These are phyloP conservation scores for Limnodromus scolopaceus DNA, from an alignment of 2,797 vertebrate genomes.

Conservation along the genomic window DNA sequence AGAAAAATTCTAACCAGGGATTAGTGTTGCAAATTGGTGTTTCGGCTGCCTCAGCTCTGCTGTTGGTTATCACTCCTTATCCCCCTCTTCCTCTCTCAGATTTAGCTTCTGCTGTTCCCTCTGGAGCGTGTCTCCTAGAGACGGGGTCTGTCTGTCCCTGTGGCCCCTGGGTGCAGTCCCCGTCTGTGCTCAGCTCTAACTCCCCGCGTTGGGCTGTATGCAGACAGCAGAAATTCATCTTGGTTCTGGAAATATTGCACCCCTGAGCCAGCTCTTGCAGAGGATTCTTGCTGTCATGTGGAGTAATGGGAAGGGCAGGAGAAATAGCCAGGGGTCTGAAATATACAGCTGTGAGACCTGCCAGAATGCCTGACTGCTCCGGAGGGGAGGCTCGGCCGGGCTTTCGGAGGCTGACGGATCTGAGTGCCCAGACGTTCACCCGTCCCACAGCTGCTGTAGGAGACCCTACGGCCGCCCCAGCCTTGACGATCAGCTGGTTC, in stretches of 20 bases:
- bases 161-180: neutral
- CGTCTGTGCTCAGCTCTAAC: neutral
- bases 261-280: neutral
- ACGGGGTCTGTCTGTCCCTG: neutral
- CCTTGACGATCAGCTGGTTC: slow-evolving; percentile 1
- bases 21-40: neutral
- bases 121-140: neutral
- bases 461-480: neutral
- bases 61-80: neutral
- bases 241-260: neutral
- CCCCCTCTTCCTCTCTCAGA: neutral
- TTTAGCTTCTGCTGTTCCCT: neutral
- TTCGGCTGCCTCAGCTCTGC: neutral
- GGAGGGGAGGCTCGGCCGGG: neutral
- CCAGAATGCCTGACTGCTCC: neutral
- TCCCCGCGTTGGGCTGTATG: fast-evolving
- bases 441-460: neutral
- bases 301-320: neutral
- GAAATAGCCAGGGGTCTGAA: neutral
- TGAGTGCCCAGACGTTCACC: neutral
- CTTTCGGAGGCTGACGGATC: neutral
- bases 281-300: neutral
- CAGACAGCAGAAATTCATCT: neutral
- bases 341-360: neutral
- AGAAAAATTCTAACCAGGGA: neutral